Conservation (phyloP, 1,140 invertebrate genomes). For the Drosophila saltans region DNA sequence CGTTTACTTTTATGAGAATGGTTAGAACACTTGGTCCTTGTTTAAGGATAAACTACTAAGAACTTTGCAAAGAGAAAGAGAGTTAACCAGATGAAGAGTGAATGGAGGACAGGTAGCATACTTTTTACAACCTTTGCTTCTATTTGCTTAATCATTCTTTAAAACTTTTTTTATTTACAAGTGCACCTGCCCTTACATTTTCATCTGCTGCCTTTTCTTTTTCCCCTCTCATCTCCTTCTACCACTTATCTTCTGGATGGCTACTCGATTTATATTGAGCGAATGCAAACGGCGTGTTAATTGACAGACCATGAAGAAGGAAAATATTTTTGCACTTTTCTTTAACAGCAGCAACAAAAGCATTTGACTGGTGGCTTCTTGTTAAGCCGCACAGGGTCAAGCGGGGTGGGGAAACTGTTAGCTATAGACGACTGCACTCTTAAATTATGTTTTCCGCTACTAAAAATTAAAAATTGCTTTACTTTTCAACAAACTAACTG, state of each 20-base stretch:
- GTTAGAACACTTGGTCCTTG: conserved; percentile 39
- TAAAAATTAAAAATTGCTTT: conserved; percentile 5
- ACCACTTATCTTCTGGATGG: not conserved
- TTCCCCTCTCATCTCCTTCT: not conserved
- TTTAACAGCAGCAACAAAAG: conserved; percentile 21
- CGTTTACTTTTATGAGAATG: conserved; percentile 77
- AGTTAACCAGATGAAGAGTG: conserved; percentile 6
- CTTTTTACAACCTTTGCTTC: conserved; percentile 24
- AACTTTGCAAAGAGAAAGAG: conserved; percentile 37
- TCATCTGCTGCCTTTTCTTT: not conserved
- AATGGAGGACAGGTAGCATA: not conserved
- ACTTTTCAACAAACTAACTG: too few relatives aligned
- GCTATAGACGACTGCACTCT: conserved; percentile 9
- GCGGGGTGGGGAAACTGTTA: not conserved
- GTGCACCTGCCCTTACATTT: conserved; percentile 16
- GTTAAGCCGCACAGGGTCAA: conserved; percentile 28
- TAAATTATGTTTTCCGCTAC: conserved; percentile 26
- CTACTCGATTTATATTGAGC: conserved; percentile 78
- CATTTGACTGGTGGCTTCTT: conserved; percentile 18
- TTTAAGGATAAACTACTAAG: conserved; percentile 45
- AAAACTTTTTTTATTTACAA: conserved; percentile 76
- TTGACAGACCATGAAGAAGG: conserved; percentile 77
- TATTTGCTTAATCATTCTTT: conserved; percentile 58
- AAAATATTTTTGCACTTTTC: conserved; percentile 77
- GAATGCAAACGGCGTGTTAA: conserved; percentile 81